Conservation (phyloP, 2,888 invertebrate genomes). For the Mayetiola destructor region DNA sequence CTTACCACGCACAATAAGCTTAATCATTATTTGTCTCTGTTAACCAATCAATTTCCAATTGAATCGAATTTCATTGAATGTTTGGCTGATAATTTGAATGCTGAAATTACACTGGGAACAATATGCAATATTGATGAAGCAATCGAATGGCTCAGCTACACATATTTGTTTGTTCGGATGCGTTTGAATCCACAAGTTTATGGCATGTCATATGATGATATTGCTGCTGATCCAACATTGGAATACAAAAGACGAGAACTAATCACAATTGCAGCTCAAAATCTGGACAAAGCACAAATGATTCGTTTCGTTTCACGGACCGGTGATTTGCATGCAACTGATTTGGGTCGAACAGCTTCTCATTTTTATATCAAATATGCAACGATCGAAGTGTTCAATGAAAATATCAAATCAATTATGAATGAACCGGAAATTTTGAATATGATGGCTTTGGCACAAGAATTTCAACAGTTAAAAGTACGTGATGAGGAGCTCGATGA, state of each 20-base stretch:
- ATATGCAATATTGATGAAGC: constrained; percentile 92
- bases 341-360: constrained; percentile 91
- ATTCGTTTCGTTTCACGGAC: constrained; percentile 75
- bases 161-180: constrained; percentile 90
- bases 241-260: constrained; percentile 62
- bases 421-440: constrained; percentile 72
- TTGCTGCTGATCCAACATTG: constrained; percentile 64
- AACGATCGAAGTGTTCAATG: constrained; percentile 86
- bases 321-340: constrained; percentile 62
- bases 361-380: constrained; percentile 95
- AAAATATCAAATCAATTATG: constrained; percentile 65
- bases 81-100: constrained; percentile 92
- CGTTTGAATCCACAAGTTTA: constrained; percentile 73
- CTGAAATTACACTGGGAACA: constrained; percentile 93
- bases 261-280: constrained; percentile 64
- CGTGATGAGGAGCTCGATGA: constrained; percentile 92
- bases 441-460: constrained; percentile 82
- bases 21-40: constrained; percentile 78
- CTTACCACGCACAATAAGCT: constrained; percentile 87
- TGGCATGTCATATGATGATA: constrained; percentile 46
- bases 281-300: constrained; percentile 86
- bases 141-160: constrained; percentile 94
- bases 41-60: constrained; percentile 95
- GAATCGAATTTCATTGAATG: constrained; percentile 91
- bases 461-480: constrained; percentile 90